Evolutionary conservation across 2,113 vertebrate species (phyloP), one percentile per base, ranked within the genome.

Genomic region (Oophaga pumilio): DNA sequence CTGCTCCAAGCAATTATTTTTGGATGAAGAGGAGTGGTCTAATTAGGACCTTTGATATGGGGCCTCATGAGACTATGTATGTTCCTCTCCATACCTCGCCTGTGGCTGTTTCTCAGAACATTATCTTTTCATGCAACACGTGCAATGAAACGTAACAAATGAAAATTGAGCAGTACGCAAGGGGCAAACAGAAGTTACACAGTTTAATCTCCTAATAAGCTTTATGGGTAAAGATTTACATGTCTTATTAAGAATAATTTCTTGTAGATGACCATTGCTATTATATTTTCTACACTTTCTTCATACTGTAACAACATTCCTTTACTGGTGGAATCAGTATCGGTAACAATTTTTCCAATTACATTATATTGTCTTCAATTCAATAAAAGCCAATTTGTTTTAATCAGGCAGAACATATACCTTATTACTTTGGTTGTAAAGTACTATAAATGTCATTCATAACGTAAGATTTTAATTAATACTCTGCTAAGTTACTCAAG

Each of bases 381-480:
- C n/a, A 57, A 59, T 79, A 79, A 24, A 80, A 18, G 22, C 15
- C 8, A 80, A 1, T 60, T 18, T 80, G 33, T 62, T 33, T 80
- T 59, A 80, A 60, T 80, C 17, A 80, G 8, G 17, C 26, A 60
- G 28, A 33, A 57, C 57, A 50, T 68, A 82, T 50, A 82, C 62
- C 22, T 50, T 82, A 82, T 52, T 82, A 33, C 28, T 66, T 43
- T 82, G 22, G 33, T 82, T 66, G 33, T 24, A 82, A 66, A 50
- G 80, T 82, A 17, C 43, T 52, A 82, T 66, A 50, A 66, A 49
- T 82, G 80, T 50, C 59, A 82, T n/a, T 81, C 33, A 22, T 43
- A 81, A 62, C 59, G 64, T 82, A 82, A 68, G 43, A 52, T 49
- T 82, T 50, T 82, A 82, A 82, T 66, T 68, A 82, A 66, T 82